Conservation (phyloP, 2,888 invertebrate genomes). For the Odontomyia ornata region DNA sequence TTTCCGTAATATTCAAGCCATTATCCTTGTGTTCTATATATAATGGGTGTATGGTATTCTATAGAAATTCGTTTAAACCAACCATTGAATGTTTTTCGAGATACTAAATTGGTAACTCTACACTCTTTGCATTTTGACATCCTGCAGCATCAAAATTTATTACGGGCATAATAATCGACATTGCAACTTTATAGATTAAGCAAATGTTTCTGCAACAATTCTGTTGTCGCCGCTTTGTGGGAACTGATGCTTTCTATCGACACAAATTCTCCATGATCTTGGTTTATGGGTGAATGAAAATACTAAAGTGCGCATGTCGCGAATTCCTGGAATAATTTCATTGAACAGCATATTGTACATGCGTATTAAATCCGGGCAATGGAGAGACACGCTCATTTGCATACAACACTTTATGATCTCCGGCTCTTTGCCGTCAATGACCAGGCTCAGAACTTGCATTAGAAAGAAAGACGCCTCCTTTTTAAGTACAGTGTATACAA, state of each 20-base stretch:
- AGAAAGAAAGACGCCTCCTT: background rate
- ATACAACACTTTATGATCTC: conserved; percentile 37
- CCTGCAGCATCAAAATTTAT: background rate
- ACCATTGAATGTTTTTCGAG: too few relatives aligned
- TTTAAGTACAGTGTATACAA: background rate
- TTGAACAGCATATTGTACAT: conserved; percentile 41
- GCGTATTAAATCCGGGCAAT: conserved; percentile 35
- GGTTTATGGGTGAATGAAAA: conserved; percentile 24
- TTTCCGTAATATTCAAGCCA: too few relatives aligned
- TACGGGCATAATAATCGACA: background rate
- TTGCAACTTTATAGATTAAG: background rate
- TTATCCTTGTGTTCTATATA: too few relatives aligned
- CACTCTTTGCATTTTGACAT: background rate
- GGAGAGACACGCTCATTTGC: conserved; percentile 33
- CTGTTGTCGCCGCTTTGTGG: conserved; percentile 2
- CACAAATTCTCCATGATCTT: background rate
- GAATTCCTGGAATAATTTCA: conserved; percentile 42
- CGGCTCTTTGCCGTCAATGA: conserved; percentile 17
- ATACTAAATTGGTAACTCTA: background rate
- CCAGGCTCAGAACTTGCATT: background rate
- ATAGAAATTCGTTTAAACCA: too few relatives aligned
- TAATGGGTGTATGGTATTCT: too few relatives aligned
- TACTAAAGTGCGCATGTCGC: conserved; percentile 23
- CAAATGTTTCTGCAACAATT: conserved; percentile 3
- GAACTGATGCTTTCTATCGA: conserved; percentile 8